Evolutionary conservation across 2,113 vertebrate genomes (phyloP), one percentile per base, ranked within the genome.

Genomic region (Coreoperca whiteheadi): DNA sequence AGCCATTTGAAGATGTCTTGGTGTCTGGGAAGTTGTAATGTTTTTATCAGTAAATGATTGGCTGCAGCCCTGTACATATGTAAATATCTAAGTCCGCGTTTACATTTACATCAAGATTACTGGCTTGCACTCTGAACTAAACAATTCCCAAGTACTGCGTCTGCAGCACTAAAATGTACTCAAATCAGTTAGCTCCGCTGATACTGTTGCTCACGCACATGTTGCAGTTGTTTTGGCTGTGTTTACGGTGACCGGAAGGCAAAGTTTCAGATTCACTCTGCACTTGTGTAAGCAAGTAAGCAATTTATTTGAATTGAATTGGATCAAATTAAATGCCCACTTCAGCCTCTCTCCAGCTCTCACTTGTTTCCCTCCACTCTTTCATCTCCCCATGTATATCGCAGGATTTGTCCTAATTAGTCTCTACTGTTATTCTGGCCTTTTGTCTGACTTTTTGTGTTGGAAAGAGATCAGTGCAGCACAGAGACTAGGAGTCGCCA

Each of bases 331-430:
- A 77, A 87, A 79, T 37, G 18, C 34, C 51, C 60, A n/a, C 56
- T 72, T 39, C 64, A 83, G 66, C 53, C 28, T 77, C 53, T 65
- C 74, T 54, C 20, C 18, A 28, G 67, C 46, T 28, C 75, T 73
- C 76, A 18, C 34, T 77, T 14, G 30, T 63, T 73, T 87, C 74
- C 74, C 51, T 57, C 51, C 32, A n/a, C 74, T 68, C 83, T 83
- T 90, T 87, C 68, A 85, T 88, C 83, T 79, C 53, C 37, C n/a
- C 56, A 2, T 67, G 23, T 61, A 43, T 53, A 51, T 80, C 63
- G 41, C 84, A 54, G 56, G 74, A 56, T 89, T 74, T 82, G 51
- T 73, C 74, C 83, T 90, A 89, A 93, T 93, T 89, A 90, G 81
- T 83, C 75, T 85, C 37, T 46, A 0, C 67, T 87, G 77, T 84